Conservation (phyloP, 92 coral and sea anemone species). For the Nematostella vectensis region DNA sequence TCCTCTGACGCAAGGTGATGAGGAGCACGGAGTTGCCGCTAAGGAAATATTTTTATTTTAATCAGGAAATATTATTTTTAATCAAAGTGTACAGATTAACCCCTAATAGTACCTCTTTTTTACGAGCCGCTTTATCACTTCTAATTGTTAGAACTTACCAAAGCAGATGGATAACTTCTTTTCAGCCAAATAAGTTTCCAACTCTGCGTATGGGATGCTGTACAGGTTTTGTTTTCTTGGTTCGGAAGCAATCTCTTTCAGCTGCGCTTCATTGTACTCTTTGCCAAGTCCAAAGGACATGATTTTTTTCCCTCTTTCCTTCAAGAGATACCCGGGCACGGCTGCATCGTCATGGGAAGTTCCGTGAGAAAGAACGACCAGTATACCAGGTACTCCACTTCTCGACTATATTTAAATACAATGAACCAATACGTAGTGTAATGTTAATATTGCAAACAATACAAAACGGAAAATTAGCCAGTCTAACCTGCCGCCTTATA, state of each 20-base stretch:
- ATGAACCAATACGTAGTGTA: background rate
- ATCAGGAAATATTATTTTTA: too few relatives aligned
- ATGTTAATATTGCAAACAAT: too few relatives aligned
- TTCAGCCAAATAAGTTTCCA: background rate
- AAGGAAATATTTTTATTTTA: too few relatives aligned
- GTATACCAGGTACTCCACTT: constrained; percentile 2
- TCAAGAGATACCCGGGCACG: constrained; percentile 4
- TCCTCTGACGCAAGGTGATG: background rate
- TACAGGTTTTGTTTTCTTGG: constrained; percentile 8
- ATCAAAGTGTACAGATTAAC: too few relatives aligned
- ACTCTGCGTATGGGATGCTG: background rate
- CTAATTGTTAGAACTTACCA: too few relatives aligned
- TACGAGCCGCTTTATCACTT: too few relatives aligned
- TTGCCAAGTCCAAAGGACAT: constrained; percentile 14
- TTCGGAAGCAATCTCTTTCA: constrained; percentile 19
- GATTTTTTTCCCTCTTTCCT: constrained; percentile 6
- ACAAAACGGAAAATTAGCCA: too few relatives aligned
- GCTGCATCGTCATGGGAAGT: constrained; percentile 19
- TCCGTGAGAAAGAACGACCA: constrained; percentile 16
- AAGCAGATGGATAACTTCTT: background rate
- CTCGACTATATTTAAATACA: constrained; percentile 4
- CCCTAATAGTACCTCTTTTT: too few relatives aligned
- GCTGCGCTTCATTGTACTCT: constrained; percentile 9
- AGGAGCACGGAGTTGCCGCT: background rate
- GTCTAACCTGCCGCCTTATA: too few relatives aligned